Percentiles rank a stretch among this genome's conserved stretches.
Conservation (phyloP, 2,113 vertebrate genomes). For the Regulus satrapa region DNA sequence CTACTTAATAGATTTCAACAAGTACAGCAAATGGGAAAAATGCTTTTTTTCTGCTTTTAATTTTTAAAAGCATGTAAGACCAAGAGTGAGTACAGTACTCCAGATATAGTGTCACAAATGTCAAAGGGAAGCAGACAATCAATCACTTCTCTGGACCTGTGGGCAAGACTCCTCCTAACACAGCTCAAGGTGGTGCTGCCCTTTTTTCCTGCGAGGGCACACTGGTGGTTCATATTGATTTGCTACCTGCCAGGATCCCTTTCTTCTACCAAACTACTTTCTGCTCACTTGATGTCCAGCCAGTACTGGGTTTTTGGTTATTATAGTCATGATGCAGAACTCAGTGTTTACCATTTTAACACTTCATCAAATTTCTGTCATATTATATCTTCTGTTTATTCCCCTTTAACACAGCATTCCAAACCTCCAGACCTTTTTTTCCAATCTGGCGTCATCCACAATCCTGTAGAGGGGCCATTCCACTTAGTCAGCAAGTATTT, state of each 20-base stretch:
- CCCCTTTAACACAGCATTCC: not conserved
- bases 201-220: not conserved
- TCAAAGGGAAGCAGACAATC: not conserved
- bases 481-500: not conserved
- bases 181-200: not conserved
- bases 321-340: not conserved
- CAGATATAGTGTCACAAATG: not conserved
- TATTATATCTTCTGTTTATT: not conserved
- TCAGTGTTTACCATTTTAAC: not conserved
- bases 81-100: not conserved
- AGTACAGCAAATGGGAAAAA: not conserved
- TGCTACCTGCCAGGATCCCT: not conserved
- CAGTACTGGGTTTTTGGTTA: fast-evolving
- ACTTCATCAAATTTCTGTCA: not conserved
- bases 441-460: not conserved
- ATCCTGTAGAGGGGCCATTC: fast-evolving
- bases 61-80: not conserved
- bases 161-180: not conserved
- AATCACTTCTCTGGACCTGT: not conserved
- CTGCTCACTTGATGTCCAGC: not conserved
- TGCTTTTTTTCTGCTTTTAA: not conserved
- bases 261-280: not conserved
- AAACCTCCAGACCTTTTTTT: not conserved
- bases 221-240: not conserved
- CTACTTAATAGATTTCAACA: not conserved